A percentile compares a stretch with the other conserved stretches of the same genome.
Evolutionary conservation across 1,140 invertebrate genomes (phyloP).

Genomic region (Amphibalanus amphitrite): DNA sequence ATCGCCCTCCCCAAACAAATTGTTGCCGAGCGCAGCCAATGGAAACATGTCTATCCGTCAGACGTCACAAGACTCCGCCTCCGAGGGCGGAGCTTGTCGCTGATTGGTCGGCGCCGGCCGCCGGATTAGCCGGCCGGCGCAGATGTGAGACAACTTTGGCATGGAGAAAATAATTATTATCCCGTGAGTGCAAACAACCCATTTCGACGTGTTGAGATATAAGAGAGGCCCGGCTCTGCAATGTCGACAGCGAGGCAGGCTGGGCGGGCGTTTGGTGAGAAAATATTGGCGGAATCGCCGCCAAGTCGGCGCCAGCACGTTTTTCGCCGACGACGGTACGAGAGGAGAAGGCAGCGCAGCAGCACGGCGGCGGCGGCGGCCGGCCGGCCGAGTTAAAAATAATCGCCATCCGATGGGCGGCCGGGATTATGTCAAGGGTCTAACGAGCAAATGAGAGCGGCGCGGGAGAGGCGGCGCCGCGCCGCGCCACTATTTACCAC

Average conservation of each 20-base stretch:
- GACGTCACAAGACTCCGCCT: neutral
- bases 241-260: neutral
- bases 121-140: neutral
- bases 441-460: neutral
- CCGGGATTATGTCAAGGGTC: neutral
- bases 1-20: conserved; percentile 1
- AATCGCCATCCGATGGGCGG: neutral
- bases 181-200: neutral
- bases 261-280: neutral
- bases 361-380: too few species aligned
- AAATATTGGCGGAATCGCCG: neutral
- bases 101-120: neutral
- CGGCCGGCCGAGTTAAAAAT: neutral
- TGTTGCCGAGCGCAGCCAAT: neutral
- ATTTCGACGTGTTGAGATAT: conserved; percentile 1
- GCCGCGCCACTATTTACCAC: neutral
- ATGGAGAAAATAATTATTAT: conserved; percentile 1
- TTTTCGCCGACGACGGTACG: too few species aligned
- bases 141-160: conserved; percentile 1
- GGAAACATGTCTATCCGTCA: neutral
- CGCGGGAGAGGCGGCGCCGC: too few species aligned
- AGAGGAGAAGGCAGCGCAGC: too few species aligned
- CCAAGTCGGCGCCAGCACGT: neutral
- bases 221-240: neutral
- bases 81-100: neutral